Percentiles rank a stretch among this genome's conserved stretches.
Evolutionary conservation across 2,113 vertebrate species (phyloP).

Genomic region (Sphyrna mokarran): DNA sequence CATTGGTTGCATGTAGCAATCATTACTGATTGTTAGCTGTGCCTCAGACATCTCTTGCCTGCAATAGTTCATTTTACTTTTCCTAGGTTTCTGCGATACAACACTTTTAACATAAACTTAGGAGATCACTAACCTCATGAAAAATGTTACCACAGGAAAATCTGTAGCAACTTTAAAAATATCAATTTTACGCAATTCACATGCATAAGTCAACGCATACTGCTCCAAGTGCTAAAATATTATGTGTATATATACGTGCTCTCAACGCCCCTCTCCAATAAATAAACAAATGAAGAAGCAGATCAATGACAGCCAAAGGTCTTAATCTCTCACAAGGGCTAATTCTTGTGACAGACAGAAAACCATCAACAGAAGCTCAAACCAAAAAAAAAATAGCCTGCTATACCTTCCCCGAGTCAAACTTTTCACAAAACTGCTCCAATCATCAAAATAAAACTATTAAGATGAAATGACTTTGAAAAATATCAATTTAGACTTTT

Average conservation of each 20-base stretch:
- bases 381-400: constrained; percentile 38
- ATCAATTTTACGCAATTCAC: neutral
- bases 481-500: neutral
- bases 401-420: constrained; percentile 40
- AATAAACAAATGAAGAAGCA: constrained; percentile 69
- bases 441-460: constrained; percentile 38
- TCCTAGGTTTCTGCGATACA: neutral
- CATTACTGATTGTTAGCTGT: constrained; percentile 63
- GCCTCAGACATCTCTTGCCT: constrained; percentile 77
- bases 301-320: constrained; percentile 77
- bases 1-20: constrained; percentile 65
- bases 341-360: constrained; percentile 71
- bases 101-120: neutral
- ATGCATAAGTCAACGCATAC: neutral
- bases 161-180: neutral
- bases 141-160: neutral
- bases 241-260: constrained; percentile 60
- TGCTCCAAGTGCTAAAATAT: constrained; percentile 55
- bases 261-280: constrained; percentile 54
- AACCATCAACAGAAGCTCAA: constrained; percentile 52
- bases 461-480: neutral
- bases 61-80: constrained; percentile 78
- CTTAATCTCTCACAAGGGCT: constrained; percentile 78
- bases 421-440: constrained; percentile 52
- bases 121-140: neutral